Conservation (phyloP, 2,888 invertebrate species). For the Oscheius sp. region DNA sequence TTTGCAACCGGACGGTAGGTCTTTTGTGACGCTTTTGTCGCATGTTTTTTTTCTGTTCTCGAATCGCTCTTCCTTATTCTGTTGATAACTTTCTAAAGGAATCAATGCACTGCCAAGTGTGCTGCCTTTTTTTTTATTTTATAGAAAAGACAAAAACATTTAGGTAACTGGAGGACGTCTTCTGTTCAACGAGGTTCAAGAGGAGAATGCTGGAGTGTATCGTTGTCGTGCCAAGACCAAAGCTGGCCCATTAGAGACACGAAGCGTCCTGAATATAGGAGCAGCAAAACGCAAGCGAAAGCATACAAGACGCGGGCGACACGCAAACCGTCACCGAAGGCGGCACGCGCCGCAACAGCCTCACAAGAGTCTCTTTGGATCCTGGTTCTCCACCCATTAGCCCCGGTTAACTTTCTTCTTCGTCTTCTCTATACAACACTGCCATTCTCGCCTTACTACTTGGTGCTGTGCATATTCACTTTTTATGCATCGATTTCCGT, state of each 20-base stretch:
- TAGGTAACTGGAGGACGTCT: slow-evolving; percentile 75
- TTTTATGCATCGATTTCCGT: slow-evolving; percentile 21
- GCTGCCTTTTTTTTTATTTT: neutral
- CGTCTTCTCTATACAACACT: slow-evolving; percentile 27
- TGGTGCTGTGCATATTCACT: slow-evolving; percentile 38
- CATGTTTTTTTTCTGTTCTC: slow-evolving; percentile 6
- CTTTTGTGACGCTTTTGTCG: slow-evolving; percentile 21
- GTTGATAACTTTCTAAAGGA: slow-evolving; percentile 1
- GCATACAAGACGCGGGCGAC: slow-evolving; percentile 51
- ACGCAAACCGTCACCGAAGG: slow-evolving; percentile 49
- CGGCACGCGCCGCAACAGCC: slow-evolving; percentile 38
- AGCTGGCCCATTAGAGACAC: slow-evolving; percentile 67
- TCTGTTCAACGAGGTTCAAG: slow-evolving; percentile 75
- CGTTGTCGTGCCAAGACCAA: slow-evolving; percentile 77
- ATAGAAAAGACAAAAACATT: slow-evolving; percentile 23
- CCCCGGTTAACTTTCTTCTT: slow-evolving; percentile 22
- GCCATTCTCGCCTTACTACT: slow-evolving; percentile 25
- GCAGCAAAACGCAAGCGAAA: slow-evolving; percentile 68
- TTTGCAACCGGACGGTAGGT: slow-evolving; percentile 54
- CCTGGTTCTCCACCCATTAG: slow-evolving; percentile 34
- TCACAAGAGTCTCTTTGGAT: slow-evolving; percentile 28
- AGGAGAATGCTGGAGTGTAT: slow-evolving; percentile 79
- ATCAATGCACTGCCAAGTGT: slow-evolving; percentile 1
- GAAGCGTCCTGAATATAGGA: slow-evolving; percentile 65
- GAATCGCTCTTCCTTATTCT: slow-evolving; percentile 1